Base-by-base conservation (phyloP, 1,140 invertebrate genomes). In the Drosophila arizonae region DNA sequence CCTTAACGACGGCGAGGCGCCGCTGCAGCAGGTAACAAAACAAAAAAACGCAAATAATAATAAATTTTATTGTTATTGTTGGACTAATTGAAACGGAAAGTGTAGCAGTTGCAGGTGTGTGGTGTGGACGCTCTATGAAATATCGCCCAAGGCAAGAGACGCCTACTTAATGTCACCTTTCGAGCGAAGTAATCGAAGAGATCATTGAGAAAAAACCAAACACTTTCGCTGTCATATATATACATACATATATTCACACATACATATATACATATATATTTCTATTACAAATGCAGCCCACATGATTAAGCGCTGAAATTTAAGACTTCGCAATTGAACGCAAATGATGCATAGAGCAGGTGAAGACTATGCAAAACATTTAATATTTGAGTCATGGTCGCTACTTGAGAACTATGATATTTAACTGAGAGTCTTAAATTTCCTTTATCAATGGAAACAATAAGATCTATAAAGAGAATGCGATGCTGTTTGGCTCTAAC, bases 81-180 rank as follows among this genome's bases (percentile, higher is more conserved):
- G 50, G 43, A 48, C 72, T 75, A 70, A 77, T 77, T 74, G 72
- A 70, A 70, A 74, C 43, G 26, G 66, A 77, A 77, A 77, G 65
- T 77, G 65, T 61, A 66, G 43, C 57, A 79, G 45, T 72, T 11
- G 56, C 72, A 75, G 72, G 66, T 75, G 72, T 58, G 71, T 69
- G 52, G 55, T 46, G 6, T 33, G 41, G 10, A 39, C 43, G 26
- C 17, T 28, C 6, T 58, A 51, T 52, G n/a, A 62, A 36, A 63
- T 43, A 17, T 54, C 4, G 43, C 24, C 46, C 66, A 63, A 70
- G 66, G 67, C 57, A 60, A 61, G 54, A 62, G 76, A 60, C 71
- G 69, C 81, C 81, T 75, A 88, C 84, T 64, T 79, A 87, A 82
- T 88, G 69, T 67, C 73, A 50, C 68, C 55, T 60, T 87, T 87